Conservation (phyloP, 2,888 invertebrate species). For the Drepanosiphum platanoidis region DNA sequence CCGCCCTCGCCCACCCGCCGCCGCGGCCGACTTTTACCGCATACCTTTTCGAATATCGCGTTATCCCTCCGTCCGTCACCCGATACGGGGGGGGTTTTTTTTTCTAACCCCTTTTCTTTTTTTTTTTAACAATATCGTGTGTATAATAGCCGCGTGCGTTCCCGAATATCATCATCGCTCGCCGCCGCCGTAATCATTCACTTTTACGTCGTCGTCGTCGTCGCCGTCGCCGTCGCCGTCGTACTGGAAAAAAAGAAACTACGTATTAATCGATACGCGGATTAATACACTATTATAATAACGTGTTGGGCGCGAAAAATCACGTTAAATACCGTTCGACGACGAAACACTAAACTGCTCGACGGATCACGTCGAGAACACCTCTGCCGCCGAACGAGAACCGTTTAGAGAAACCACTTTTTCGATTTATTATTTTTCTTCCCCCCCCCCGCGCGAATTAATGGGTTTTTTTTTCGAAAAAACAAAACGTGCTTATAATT, state of each 20-base stretch:
- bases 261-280: too few species aligned
- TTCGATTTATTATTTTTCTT: not conserved
- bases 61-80: not conserved
- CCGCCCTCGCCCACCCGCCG: not conserved
- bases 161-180: not conserved
- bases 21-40: too few species aligned
- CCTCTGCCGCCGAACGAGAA: not conserved
- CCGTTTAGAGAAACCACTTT: slow-evolving; percentile 14
- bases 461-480: too few species aligned
- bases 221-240: too few species aligned
- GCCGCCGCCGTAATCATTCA: not conserved
- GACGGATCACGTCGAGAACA: not conserved
- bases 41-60: not conserved
- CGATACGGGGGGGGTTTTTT: too few species aligned
- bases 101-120: not conserved
- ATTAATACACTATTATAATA: too few species aligned
- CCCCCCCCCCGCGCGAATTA: too few species aligned
- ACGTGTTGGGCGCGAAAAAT: too few species aligned
- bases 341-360: not conserved
- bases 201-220: not conserved
- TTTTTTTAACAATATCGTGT: not conserved
- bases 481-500: too few species aligned
- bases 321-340: too few species aligned
- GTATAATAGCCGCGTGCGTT: not conserved
- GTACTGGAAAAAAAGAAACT: too few species aligned